A percentile compares a stretch with the other conserved stretches of the same genome.
Conservation (phyloP, 1,140 invertebrate genomes). For the Lasioglossum albipes region DNA sequence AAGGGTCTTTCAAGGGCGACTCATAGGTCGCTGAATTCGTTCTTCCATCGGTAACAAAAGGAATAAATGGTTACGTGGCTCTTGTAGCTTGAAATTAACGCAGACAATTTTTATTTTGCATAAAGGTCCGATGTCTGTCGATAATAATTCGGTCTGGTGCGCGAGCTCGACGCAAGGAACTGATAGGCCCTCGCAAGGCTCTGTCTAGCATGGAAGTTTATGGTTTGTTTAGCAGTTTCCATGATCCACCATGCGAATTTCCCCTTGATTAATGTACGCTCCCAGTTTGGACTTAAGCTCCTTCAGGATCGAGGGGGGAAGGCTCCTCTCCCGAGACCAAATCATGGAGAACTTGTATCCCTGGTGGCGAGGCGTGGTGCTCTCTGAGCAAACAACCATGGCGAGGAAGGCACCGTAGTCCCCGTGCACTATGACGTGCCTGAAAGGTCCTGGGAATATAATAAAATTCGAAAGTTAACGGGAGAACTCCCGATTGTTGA, state of each 20-base stretch:
- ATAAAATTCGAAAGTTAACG: slow-evolving; percentile 20
- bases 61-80: too few species aligned
- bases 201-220: slow-evolving; percentile 16
- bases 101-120: too few species aligned
- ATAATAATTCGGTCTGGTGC: too few species aligned
- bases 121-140: too few species aligned
- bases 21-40: too few species aligned
- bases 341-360: slow-evolving; percentile 64
- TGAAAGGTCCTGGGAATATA: slow-evolving; percentile 47
- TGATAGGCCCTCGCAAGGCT: neutral
- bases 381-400: slow-evolving; percentile 52
- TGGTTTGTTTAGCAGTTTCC: slow-evolving; percentile 47
- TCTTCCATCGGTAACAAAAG: too few species aligned
- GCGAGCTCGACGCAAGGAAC: neutral
- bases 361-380: slow-evolving; percentile 26
- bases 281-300: slow-evolving; percentile 46
- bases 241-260: slow-evolving; percentile 53
- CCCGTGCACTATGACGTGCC: slow-evolving; percentile 36
- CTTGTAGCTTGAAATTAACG: too few species aligned
- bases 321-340: slow-evolving; percentile 59
- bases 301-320: slow-evolving; percentile 45
- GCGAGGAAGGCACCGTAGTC: slow-evolving; percentile 44
- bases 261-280: slow-evolving; percentile 52
- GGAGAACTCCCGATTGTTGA: neutral
- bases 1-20: too few species aligned